Evolutionary conservation across 2,888 invertebrate species (phyloP), one percentile per base, ranked within the genome.

Genomic region (Ypsolopha sequella): DNA sequence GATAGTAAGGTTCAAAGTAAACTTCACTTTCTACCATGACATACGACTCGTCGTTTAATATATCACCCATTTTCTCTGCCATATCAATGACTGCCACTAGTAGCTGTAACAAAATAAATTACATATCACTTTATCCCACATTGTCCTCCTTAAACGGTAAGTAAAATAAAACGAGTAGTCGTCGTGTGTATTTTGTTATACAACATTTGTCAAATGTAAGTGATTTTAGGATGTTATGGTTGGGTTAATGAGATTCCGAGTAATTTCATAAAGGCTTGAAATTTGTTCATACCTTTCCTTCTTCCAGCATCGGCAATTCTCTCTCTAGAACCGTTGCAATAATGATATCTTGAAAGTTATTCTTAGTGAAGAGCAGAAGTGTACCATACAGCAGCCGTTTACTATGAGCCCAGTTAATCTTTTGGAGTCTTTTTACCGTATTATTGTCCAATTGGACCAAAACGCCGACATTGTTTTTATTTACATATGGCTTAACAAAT

Each of bases 1-100:
- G 91, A 56, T 91, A 88, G 66, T 95, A 95, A 0, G 95, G 93
- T 64, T 95, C 95, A 66, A 95, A 95, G 70, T 92, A 96, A 0
- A 93, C 91, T 50, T 90, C 91, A 50, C 93, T 91, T 69, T 95
- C 94, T 2, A 93, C 88, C 92, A 95, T 93, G 0, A 89, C 62
- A 54, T 88, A 89, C 0, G 73, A 56, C 54, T 78, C 69, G 14
- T 47, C 10, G 8, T 36, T 47, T 36, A 7, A 14, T 36, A 54
- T 57, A 1, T 11, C 14, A 11, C 10, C 10, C 34, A 41, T 41
- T 41, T 41, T 39, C 8, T 36, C 24, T 44, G 41, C 58, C 51
- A 33, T 68, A 7, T 36, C 65, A 41, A 77, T 63, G 33, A 78
- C 54, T 41, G 68, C 59, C 6, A 82, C 67, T 6, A 79, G 73